phyloP scores from a whole-genome alignment of 1,140 invertebrate genomes.

The Vanessa tameamea region DNA sequence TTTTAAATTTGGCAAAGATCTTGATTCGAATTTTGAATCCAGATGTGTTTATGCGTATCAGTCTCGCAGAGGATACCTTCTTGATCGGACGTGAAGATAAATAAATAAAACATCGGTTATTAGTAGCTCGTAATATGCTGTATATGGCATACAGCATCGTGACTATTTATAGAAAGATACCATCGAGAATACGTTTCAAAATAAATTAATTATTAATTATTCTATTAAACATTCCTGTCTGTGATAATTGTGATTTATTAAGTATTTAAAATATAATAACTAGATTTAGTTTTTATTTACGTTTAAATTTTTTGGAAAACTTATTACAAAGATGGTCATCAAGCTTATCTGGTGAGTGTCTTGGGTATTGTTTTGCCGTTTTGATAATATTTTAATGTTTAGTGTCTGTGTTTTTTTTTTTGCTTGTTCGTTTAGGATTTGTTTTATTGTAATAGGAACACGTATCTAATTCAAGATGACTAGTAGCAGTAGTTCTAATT shows the following conservation, averaged over 20 bases:
- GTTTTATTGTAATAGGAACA: too few relatives aligned
- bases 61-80: constrained; percentile 38
- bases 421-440: too few relatives aligned
- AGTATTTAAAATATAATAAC: constrained; percentile 9
- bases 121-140: constrained; percentile 58
- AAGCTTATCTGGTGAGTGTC: constrained; percentile 56
- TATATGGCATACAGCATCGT: constrained; percentile 58
- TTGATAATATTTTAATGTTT: background rate
- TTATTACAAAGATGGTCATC: constrained; percentile 55
- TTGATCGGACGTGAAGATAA: constrained; percentile 38
- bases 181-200: constrained; percentile 50
- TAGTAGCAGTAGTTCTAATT: too few relatives aligned
- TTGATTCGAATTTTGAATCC: constrained; percentile 33
- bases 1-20: constrained; percentile 57
- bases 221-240: constrained; percentile 53
- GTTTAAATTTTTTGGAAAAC: background rate
- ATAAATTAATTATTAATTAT: constrained; percentile 33
- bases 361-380: background rate
- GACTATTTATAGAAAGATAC: constrained; percentile 52
- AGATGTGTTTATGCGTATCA: constrained; percentile 35
- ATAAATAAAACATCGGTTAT: too few relatives aligned
- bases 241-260: constrained; percentile 44
- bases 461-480: too few relatives aligned
- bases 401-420: too few relatives aligned
- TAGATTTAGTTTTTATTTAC: constrained; percentile 14